These are phyloP conservation scores for Melanotaenia maccullochi DNA, from an alignment of 2,797 vertebrate genomes.

Conservation along the genomic window DNA sequence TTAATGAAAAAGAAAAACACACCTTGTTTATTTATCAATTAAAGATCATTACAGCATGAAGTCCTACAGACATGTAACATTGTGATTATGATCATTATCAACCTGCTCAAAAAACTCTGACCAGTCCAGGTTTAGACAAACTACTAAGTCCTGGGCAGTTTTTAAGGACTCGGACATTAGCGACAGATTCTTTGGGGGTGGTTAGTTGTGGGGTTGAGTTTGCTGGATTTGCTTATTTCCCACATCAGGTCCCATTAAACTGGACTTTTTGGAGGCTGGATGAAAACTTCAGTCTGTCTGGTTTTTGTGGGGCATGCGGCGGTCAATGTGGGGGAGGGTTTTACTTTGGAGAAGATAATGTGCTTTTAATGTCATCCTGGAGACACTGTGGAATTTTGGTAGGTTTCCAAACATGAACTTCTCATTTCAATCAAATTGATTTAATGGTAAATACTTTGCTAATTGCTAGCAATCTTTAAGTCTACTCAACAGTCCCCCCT, in stretches of 20 bases:
- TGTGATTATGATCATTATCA: not conserved
- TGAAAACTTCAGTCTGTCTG: too few relatives aligned
- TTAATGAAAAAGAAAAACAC: too few relatives aligned
- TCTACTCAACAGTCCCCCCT: not conserved
- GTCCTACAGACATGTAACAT: not conserved
- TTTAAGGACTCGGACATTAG: not conserved
- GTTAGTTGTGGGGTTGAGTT: not conserved
- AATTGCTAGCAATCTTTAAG: not conserved
- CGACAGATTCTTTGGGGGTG: not conserved
- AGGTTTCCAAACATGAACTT: too few relatives aligned
- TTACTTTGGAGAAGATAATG: too few relatives aligned
- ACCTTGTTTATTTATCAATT: too few relatives aligned
- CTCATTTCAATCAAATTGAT: too few relatives aligned
- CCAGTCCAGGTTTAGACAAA: not conserved
- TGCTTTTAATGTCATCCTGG: not conserved
- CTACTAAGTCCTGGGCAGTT: not conserved
- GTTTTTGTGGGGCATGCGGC: too few relatives aligned
- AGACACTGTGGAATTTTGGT: too few relatives aligned
- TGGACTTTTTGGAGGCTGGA: too few relatives aligned
- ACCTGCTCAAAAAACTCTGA: not conserved
- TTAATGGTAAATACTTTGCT: not conserved
- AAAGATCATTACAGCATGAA: not conserved
- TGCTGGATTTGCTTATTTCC: not conserved
- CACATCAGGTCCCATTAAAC: not conserved
- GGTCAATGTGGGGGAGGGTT: too few relatives aligned